Evolutionary conservation across 2,888 invertebrate species (phyloP), one percentile per base, ranked within the genome.

Genomic region (Ophion costatus): DNA sequence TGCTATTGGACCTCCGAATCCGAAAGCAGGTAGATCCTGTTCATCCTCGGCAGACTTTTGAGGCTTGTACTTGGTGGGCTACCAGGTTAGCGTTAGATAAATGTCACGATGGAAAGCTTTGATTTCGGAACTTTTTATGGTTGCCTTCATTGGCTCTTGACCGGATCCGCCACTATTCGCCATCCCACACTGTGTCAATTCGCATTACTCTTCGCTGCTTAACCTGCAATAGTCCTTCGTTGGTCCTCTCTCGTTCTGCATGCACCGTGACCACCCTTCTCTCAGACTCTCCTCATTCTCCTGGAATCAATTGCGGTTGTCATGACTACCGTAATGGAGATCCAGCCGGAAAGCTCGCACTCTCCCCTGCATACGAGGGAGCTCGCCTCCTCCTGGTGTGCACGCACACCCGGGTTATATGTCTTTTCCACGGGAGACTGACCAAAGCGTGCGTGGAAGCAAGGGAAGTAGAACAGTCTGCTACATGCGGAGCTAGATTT

Each of bases 311-410:
- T 93, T 93, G 92, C 89, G 92, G 93, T 93, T 90, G 92, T 89
- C 93, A 93, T 93, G 92, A 88, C 92, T 92, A 93, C 93, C 92
- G 92, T 92, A 92, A 93, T 93, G 91, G 93, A 92, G 92, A 92
- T 92, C 91, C 91, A 90, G 90, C 89, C 88, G 88, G 42, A 70
- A 89, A 89, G 89, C 89, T 90, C 91, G 92, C 33, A 42, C 63
- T 29, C 66, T 69, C 56, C 33, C 63, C 33, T 67, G 63, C 74
- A 69, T 77, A 74, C 80, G 24, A 66, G 38, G 22, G 11, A 69
- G 69, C 59, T 45, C 45, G 45, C 45, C 45, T 45, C 45, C 69
- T 33, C 24, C 24, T 51, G 45, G 63, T 74, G 67, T 38, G 73
- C 38, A 71, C 63, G 70, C 42, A 63, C 14, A 51, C 75, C 1